Evolutionary conservation across 2,797 vertebrate genomes (phyloP), one percentile per base, ranked within the genome.

Genomic region (Catamblyrhynchus diadema): DNA sequence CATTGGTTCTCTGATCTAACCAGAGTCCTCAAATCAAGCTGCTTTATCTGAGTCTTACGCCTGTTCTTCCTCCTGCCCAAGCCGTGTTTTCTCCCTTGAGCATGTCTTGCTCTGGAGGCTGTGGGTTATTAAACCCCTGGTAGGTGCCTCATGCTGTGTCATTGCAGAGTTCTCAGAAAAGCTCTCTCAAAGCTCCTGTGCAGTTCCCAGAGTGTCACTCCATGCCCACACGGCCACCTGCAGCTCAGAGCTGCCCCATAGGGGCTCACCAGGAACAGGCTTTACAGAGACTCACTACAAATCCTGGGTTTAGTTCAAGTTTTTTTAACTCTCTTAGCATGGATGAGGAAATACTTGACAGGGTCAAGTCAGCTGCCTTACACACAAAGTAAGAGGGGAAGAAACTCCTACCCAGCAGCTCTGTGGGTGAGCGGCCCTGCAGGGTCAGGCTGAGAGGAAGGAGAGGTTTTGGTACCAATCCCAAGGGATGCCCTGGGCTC

Each of bases 381-480:
- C 60, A 28, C 45, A 61, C 14, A 33, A 7, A 84, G 1, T 3
- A n/a, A 60, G 27, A 39, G 18, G 11, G 13, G 53, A 5, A 6
- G 54, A 32, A 75, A 30, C 16, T 42, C 9, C 30, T 12, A 1
- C 5, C 12, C 41, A 54, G 47, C 25, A 42, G 12, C 23, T 33
- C 16, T 2, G 2, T 2, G 48, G 8, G 53, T 0, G n/a, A 19
- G 35, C 57, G 3, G 66, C 27, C 0, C 27, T 25, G n/a, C 2
- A 19, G 73, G 28, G 28, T 4, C 12, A 5, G 48, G n/a, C 53
- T 54, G 53, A 9, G 9, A 23, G 45, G 45, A 44, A 23, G 23
- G 61, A 51, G 23, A 51, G 13, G 37, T 28, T 59, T 28, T 57
- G 62, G 37, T 51, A 5, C 61, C 71, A 51, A 11, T 14, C 7